Percentiles rank a stretch among this genome's conserved stretches.
Evolutionary conservation across 1,140 invertebrate species (phyloP).

Genomic region (Branchinecta lindahli): DNA sequence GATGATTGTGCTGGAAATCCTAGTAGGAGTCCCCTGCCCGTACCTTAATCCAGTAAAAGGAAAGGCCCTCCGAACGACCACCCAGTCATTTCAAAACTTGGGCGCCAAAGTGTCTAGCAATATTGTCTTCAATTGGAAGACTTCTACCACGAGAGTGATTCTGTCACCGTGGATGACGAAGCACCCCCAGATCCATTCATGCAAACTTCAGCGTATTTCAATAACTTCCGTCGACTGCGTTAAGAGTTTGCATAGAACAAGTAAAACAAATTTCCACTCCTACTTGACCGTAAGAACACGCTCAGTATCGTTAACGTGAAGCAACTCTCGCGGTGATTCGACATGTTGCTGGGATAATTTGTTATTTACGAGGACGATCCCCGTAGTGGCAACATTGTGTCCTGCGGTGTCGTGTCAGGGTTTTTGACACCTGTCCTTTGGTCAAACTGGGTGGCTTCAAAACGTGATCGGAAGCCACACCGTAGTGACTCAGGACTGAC

Average conservation of each 20-base stretch:
- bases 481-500: neutral
- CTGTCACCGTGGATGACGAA: too few relatives aligned
- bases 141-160: too few relatives aligned
- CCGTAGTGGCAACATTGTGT: neutral
- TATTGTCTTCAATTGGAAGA: too few relatives aligned
- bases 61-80: too few relatives aligned
- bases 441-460: constrained; percentile 6
- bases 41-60: too few relatives aligned
- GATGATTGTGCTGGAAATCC: too few relatives aligned
- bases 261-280: constrained; percentile 6
- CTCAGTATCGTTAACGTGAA: neutral
- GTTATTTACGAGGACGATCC: neutral
- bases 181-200: too few relatives aligned
- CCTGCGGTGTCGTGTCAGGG: neutral
- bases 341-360: constrained; percentile 7
- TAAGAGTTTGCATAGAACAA: constrained; percentile 6
- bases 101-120: too few relatives aligned
- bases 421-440: constrained; percentile 2
- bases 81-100: too few relatives aligned
- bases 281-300: neutral
- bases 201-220: constrained; percentile 1
- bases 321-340: neutral
- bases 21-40: too few relatives aligned
- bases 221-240: neutral
- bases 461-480: constrained; percentile 4